Conservation (phyloP, 2,888 invertebrate genomes). For the Hanleya hanleyi region DNA sequence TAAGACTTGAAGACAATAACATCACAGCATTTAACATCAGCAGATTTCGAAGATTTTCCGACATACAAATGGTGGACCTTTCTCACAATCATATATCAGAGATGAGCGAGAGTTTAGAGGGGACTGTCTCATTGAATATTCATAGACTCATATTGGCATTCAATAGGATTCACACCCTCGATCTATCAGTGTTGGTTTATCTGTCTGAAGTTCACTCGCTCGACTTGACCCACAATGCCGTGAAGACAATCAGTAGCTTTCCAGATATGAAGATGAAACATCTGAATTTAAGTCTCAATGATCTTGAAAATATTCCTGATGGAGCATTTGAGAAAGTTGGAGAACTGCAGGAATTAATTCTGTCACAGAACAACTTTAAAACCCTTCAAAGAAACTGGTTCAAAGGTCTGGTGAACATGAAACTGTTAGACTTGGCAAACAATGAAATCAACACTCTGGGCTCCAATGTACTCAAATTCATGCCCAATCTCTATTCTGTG, state of each 20-base stretch:
- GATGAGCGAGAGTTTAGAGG: neutral
- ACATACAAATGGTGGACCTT: slow-evolving; percentile 13
- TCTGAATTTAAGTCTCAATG: slow-evolving; percentile 33
- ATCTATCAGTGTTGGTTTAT: neutral
- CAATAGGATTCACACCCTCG: neutral
- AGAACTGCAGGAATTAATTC: slow-evolving; percentile 38
- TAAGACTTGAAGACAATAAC: slow-evolving; percentile 19
- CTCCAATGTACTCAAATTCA: neutral
- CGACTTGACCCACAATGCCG: neutral
- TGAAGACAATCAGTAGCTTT: neutral
- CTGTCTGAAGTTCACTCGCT: neutral
- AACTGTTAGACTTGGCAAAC: slow-evolving; percentile 43
- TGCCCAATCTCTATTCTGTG: neutral
- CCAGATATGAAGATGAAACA: slow-evolving; percentile 7
- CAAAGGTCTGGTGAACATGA: slow-evolving; percentile 27
- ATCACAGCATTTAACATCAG: slow-evolving; percentile 1
- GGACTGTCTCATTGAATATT: neutral
- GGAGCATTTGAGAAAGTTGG: slow-evolving; percentile 21
- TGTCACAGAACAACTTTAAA: slow-evolving; percentile 44
- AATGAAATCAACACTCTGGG: slow-evolving; percentile 38
- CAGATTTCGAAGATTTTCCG: neutral
- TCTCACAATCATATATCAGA: slow-evolving; percentile 14
- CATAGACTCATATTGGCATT: neutral
- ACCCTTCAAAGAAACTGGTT: slow-evolving; percentile 33
- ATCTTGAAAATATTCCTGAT: slow-evolving; percentile 25